Base-by-base conservation (phyloP, 2,888 invertebrate species). In the Busseola fusca region DNA sequence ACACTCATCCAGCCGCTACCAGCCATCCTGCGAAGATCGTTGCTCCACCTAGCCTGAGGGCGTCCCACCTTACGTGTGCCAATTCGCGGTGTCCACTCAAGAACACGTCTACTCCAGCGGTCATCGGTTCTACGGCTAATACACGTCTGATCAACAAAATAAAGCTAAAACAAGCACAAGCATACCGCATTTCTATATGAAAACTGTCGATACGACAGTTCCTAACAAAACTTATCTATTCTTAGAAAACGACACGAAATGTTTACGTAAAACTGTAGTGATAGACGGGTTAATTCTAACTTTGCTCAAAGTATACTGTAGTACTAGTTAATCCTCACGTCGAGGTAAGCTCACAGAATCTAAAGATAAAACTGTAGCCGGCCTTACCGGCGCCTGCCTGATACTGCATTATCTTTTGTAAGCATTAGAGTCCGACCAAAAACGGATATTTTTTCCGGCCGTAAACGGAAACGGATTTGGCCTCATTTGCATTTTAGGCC, bases 291-390 rank as follows among this genome's bases (percentile, higher is more conserved):
- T 89, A 89, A 88, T 88, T 84, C 84, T 72, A 87, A 89, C 86
- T 89, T 90, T 88, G 77, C 86, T 63, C 62, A 62, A 56, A 64
- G 72, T 76, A 48, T 21, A 72, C 63, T 72, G 68, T 58, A 59
- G 88, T 87, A 89, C 88, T 81, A 84, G 89, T 88, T 93, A 93
- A 94, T 93, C 93, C 90, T 85, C 74, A 56, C 84, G 85, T 82
- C 84, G 87, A 84, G 90, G 87, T 91, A 90, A 92, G 91, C 92
- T 88, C 86, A 87, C 87, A 86, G 87, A 89, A 91, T 90, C 90
- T 83, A 87, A 86, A 89, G 90, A 90, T 90, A 90, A 87, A 87
- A 90, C 87, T 88, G 90, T 80, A 84, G 82, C 81, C 74, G 81
- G 82, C 83, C 82, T 69, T 75, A 80, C 81, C 87, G 88, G 88